phyloP scores from a whole-genome alignment of 2,113 vertebrate species.

The Pimephales promelas region DNA sequence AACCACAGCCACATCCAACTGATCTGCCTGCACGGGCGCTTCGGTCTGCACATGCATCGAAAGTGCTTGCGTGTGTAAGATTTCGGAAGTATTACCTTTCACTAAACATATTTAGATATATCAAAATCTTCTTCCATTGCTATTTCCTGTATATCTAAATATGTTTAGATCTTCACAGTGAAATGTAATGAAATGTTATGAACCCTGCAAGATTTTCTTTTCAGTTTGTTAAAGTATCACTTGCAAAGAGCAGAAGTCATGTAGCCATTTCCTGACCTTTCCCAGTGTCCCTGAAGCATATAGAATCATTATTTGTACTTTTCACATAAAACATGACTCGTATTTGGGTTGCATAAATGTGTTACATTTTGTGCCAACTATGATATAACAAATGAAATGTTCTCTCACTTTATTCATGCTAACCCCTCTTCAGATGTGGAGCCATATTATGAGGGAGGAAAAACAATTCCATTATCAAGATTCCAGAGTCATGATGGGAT shows the following conservation, averaged over 20 bases:
- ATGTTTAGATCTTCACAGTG: too few species aligned
- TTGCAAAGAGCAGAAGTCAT: not conserved
- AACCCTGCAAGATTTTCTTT: not conserved
- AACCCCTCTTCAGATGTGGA: constrained; percentile 25
- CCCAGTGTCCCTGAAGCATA: not conserved
- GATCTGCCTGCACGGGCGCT: too few species aligned
- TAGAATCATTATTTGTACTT: constrained; percentile 20
- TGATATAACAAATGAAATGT: constrained; percentile 26
- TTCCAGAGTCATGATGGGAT: constrained; percentile 31
- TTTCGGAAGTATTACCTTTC: too few species aligned
- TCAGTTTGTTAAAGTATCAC: not conserved
- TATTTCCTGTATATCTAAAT: too few species aligned
- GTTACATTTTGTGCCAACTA: constrained; percentile 16
- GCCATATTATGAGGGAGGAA: not conserved
- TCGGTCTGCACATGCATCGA: too few species aligned
- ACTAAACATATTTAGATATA: too few species aligned
- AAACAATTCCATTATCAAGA: constrained; percentile 30
- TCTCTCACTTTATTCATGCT: not conserved
- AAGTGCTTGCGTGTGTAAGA: too few species aligned
- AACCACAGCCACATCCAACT: too few species aligned
- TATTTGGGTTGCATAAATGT: constrained; percentile 19
- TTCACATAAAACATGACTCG: constrained; percentile 23
- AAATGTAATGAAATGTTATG: not conserved
- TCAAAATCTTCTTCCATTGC: too few species aligned
- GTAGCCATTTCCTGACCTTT: constrained; percentile 15